Evolutionary conservation across 2,113 vertebrate species (phyloP).

Genomic region (Paramisgurnus dabryanus): DNA sequence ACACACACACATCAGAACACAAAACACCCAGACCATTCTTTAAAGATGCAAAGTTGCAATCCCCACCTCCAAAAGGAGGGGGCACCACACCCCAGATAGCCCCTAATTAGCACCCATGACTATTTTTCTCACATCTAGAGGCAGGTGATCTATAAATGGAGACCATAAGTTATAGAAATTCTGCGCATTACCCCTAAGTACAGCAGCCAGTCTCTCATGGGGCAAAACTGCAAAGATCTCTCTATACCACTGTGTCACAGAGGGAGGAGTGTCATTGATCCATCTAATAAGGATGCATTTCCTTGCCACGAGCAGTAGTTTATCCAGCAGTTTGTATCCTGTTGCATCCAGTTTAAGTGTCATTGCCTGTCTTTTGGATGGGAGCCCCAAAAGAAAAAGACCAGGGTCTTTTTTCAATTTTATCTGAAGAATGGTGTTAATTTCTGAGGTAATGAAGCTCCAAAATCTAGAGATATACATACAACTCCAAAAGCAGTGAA

Average conservation of each 20-base stretch:
- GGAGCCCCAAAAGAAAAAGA: neutral
- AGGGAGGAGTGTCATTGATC: neutral
- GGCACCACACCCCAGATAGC: too few species aligned
- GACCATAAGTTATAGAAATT: neutral
- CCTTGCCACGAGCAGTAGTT: neutral
- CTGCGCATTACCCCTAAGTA: neutral
- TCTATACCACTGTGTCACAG: conserved; percentile 8
- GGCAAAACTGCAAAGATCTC: neutral
- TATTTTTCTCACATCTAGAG: neutral
- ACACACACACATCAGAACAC: too few species aligned
- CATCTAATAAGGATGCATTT: neutral
- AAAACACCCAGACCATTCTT: too few species aligned
- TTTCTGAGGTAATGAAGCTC: neutral
- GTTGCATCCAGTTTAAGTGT: neutral
- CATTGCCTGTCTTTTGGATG: neutral
- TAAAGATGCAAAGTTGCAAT: too few species aligned
- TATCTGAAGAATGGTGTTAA: neutral
- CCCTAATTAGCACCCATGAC: neutral
- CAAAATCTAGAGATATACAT: neutral
- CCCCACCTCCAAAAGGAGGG: too few species aligned
- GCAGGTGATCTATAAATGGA: neutral
- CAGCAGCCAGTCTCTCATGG: neutral
- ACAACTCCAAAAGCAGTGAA: neutral
- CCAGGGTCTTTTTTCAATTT: neutral
- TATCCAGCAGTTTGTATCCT: neutral